Evolutionary conservation across 2,797 vertebrate species (phyloP).

Genomic region (Acanthurus tractus): DNA sequence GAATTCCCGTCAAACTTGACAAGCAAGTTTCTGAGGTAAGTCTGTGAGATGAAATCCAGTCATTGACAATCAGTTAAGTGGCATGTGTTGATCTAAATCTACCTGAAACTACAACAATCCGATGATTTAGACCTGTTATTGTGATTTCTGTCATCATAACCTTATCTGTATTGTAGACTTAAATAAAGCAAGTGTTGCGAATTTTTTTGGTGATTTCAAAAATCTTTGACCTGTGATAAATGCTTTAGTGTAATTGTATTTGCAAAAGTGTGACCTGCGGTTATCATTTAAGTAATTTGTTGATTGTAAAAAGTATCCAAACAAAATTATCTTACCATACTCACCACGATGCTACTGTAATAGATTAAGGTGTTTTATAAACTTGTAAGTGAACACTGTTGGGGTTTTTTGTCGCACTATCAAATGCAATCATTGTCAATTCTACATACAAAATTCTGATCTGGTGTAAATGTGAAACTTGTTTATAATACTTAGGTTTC

Average conservation of each 20-base stretch:
- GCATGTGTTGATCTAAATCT: neutral
- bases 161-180: neutral
- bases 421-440: neutral
- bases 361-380: neutral
- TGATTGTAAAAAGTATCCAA: conserved; percentile 1
- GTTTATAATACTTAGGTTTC: too few relatives aligned
- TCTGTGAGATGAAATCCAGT: neutral
- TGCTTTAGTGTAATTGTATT: neutral
- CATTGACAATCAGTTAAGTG: rapidly evolving
- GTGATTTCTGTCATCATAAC: neutral
- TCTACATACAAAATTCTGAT: neutral
- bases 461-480: neutral
- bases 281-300: neutral
- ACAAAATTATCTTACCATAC: neutral
- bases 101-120: rapidly evolving
- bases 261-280: too few relatives aligned
- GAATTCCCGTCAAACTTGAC: conserved; percentile 13
- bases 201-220: too few relatives aligned
- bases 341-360: neutral
- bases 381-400: too few relatives aligned
- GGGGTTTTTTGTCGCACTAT: too few relatives aligned
- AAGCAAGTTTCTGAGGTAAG: conserved; percentile 50
- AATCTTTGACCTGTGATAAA: neutral
- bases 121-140: neutral
- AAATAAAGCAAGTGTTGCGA: too few relatives aligned